These are phyloP conservation scores for Calephelis perditalis DNA, from an alignment of 2,888 invertebrate species.

Conservation along the genomic window DNA sequence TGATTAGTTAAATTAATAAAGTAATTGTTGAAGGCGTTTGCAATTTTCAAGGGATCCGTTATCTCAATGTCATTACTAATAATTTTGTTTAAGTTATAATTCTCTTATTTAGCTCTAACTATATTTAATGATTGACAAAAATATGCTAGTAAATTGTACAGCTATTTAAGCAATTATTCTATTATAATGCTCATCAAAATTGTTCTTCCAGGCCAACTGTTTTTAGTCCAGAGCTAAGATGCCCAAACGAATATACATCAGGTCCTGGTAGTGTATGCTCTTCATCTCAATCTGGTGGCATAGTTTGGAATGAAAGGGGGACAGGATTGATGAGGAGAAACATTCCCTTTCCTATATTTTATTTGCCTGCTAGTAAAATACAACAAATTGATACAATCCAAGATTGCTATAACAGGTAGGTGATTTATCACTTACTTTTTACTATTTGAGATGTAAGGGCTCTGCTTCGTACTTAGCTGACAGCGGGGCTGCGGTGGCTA, in stretches of 20 bases:
- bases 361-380: constrained; percentile 72
- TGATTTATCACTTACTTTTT: no score
- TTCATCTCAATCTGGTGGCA: constrained; percentile 66
- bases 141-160: no score
- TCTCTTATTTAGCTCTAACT: no score
- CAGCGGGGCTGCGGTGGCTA: no score
- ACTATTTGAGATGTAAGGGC: neutral
- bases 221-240: constrained; percentile 83
- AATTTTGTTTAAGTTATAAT: neutral
- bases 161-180: no score
- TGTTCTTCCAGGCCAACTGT: constrained; percentile 46
- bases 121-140: no score
- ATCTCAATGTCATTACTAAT: neutral
- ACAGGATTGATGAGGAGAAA: constrained; percentile 86
- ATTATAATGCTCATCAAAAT: neutral
- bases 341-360: constrained; percentile 93
- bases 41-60: constrained; percentile 5
- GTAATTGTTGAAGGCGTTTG: neutral
- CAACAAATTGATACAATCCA: constrained; percentile 79
- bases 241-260: constrained; percentile 88
- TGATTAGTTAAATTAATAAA: neutral
- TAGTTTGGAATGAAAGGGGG: constrained; percentile 92
- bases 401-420: constrained; percentile 76
- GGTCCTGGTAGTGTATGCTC: constrained; percentile 64
- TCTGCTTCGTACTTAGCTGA: no score